Evolutionary conservation across 2,888 invertebrate species (phyloP).

Genomic region (Podotricha telesiphe): DNA sequence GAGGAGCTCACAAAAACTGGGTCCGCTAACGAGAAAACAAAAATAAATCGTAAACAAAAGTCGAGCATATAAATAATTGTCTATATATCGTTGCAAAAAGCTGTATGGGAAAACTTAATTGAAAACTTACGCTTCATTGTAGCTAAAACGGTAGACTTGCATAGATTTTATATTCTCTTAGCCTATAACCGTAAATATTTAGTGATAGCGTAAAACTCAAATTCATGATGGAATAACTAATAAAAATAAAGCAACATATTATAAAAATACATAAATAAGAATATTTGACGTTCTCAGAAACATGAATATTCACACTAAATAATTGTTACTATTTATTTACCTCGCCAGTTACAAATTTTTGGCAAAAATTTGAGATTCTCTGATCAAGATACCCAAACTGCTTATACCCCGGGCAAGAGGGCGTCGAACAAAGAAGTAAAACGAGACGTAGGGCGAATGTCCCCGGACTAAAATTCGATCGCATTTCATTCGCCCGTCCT

Average conservation of each 20-base stretch:
- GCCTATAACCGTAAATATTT: not conserved
- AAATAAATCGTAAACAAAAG: conserved; percentile 15
- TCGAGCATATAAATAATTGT: not conserved
- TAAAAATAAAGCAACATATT: not conserved
- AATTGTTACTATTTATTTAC: not conserved
- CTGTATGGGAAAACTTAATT: not conserved
- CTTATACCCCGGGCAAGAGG: conserved; percentile 18
- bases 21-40: conserved; percentile 10
- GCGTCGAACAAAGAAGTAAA: conserved; percentile 35
- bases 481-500: conserved; percentile 37
- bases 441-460: conserved; percentile 37
- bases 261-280: not conserved
- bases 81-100: not conserved
- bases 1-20: conserved; percentile 3
- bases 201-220: not conserved
- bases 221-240: not conserved
- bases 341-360: not conserved
- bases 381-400: not conserved
- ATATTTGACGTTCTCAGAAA: not conserved
- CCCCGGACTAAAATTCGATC: conserved; percentile 44
- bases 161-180: not conserved
- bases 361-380: not conserved
- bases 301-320: not conserved
- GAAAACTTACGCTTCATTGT: not conserved
- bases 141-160: not conserved